Evolutionary conservation across 2,888 invertebrate genomes (phyloP).

Genomic region (Sphecodes monilicornis): DNA sequence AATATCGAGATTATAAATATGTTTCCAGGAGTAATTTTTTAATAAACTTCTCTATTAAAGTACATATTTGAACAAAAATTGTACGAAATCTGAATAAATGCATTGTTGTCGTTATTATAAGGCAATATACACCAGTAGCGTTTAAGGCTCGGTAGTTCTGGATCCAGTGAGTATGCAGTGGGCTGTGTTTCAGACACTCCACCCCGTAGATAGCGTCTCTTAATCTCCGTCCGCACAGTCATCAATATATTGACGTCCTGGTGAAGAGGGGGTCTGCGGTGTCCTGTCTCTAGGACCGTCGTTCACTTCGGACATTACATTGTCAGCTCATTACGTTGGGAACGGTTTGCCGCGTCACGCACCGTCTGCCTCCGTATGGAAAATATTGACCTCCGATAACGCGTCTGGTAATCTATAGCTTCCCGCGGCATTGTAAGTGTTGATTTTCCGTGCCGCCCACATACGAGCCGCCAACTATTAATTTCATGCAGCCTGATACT

Average conservation of each 20-base stretch:
- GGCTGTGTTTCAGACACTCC: neutral
- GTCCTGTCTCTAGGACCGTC: conserved; percentile 48
- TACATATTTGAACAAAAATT: too few species aligned
- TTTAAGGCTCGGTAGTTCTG: too few species aligned
- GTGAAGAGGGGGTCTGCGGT: conserved; percentile 33
- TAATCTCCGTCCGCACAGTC: conserved; percentile 70
- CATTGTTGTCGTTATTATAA: too few species aligned
- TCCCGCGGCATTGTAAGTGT: conserved; percentile 55
- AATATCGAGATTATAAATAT: too few species aligned
- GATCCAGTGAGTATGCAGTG: neutral
- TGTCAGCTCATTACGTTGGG: conserved; percentile 75
- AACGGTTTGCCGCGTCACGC: conserved; percentile 72
- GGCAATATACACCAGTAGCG: too few species aligned
- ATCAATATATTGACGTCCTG: conserved; percentile 71
- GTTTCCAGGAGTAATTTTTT: too few species aligned
- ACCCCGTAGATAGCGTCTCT: conserved; percentile 64
- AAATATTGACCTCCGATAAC: conserved; percentile 70
- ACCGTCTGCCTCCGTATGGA: conserved; percentile 70
- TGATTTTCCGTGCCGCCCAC: conserved; percentile 59
- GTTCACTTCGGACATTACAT: conserved; percentile 70
- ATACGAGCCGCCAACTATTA: conserved; percentile 59
- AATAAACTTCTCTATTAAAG: too few species aligned
- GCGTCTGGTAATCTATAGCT: conserved; percentile 50
- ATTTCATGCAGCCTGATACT: conserved; percentile 59
- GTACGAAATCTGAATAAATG: too few species aligned